A percentile compares a stretch with the other conserved stretches of the same genome.
Conservation (phyloP, 1,140 invertebrate genomes). For the Rhagoletis pomonella region DNA sequence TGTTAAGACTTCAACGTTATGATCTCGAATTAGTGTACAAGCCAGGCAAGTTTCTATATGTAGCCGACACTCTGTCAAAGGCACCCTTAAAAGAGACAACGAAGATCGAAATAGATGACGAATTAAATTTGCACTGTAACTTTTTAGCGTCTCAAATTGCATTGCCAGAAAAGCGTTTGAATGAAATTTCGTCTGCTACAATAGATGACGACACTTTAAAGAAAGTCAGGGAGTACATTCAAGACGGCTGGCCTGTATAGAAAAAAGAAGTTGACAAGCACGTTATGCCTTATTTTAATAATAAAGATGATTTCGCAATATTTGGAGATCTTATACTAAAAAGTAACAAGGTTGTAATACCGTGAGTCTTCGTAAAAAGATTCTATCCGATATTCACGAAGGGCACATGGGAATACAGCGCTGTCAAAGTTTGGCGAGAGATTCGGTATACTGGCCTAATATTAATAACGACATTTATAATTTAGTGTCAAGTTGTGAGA, state of each 20-base stretch:
- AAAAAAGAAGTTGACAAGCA: slow-evolving; percentile 61
- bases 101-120: slow-evolving; percentile 65
- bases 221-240: slow-evolving; percentile 61
- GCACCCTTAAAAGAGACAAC: slow-evolving; percentile 18
- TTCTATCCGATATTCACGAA: no score
- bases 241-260: slow-evolving; percentile 72
- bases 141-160: slow-evolving; percentile 57
- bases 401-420: no score
- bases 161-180: slow-evolving; percentile 63
- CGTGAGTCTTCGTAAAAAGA: no score
- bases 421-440: no score
- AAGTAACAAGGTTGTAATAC: slow-evolving; percentile 68
- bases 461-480: no score
- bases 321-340: slow-evolving; percentile 69
- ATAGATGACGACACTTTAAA: slow-evolving; percentile 63
- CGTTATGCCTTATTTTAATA: slow-evolving; percentile 65
- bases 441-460: no score
- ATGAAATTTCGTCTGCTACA: slow-evolving; percentile 57
- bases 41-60: slow-evolving; percentile 73
- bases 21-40: slow-evolving; percentile 72
- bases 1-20: slow-evolving; percentile 70
- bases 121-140: slow-evolving; percentile 59
- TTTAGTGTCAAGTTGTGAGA: no score
- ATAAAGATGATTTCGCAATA: slow-evolving; percentile 65
- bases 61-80: slow-evolving; percentile 71